phyloP scores from a whole-genome alignment of 2,113 vertebrate genomes.

The Rhombomys opimus region DNA sequence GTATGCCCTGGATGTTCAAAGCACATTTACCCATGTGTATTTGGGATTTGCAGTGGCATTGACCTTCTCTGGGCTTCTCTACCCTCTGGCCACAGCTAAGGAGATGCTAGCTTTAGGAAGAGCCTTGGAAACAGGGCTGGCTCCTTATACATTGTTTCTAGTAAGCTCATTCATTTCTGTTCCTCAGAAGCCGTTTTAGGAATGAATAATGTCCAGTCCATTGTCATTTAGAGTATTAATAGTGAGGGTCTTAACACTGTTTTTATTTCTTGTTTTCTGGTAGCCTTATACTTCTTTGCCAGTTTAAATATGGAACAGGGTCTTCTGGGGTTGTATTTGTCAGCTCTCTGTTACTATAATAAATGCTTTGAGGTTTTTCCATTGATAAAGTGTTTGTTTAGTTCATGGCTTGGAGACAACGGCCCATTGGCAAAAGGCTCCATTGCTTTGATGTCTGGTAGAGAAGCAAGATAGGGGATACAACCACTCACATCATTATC shows the following conservation, averaged over 20 bases:
- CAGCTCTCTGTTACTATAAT: neutral
- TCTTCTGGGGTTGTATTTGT: neutral
- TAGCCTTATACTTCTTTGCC: neutral
- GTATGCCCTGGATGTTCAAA: fast-evolving
- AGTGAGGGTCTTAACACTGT: neutral
- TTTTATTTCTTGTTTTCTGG: neutral
- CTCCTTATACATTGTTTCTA: neutral
- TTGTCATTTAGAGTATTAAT: neutral
- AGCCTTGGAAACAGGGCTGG: neutral
- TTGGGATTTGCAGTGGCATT: neutral
- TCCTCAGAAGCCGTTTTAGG: neutral
- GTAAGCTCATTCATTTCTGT: neutral
- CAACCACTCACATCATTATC: neutral
- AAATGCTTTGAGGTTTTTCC: neutral
- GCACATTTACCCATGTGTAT: fast-evolving
- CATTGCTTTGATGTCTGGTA: neutral
- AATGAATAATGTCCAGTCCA: neutral
- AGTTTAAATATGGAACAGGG: neutral
- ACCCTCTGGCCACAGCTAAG: neutral
- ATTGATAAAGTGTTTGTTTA: neutral
- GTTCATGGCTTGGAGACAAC: neutral
- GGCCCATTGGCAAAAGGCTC: neutral
- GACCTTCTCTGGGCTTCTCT: neutral
- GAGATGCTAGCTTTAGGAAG: neutral
- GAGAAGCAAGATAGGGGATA: neutral